Conservation (phyloP, 2,113 vertebrate species). For the Ciconia maguari region DNA sequence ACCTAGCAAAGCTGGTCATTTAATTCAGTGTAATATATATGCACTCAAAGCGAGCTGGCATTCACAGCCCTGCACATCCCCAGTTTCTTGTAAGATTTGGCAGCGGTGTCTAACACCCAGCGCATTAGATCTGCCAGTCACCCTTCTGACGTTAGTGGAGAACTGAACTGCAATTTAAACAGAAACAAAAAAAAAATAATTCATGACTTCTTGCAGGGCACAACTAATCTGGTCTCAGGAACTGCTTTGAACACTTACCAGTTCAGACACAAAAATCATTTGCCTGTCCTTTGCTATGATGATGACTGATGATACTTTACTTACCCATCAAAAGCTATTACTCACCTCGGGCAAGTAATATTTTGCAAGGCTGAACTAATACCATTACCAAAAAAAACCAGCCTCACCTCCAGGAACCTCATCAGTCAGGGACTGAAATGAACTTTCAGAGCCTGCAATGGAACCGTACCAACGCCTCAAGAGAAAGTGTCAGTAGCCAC, state of each 20-base stretch:
- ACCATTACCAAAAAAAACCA: not conserved
- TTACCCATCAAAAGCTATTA: not conserved
- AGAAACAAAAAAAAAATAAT: not conserved
- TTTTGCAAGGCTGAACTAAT: slow-evolving; percentile 31
- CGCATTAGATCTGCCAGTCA: not conserved
- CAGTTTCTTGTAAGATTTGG: not conserved
- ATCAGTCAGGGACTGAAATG: slow-evolving; percentile 3
- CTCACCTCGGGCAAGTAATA: not conserved
- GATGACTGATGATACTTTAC: not conserved
- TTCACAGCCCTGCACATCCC: not conserved
- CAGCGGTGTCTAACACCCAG: not conserved
- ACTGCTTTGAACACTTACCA: not conserved
- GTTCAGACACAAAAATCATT: not conserved
- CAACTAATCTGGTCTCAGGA: not conserved
- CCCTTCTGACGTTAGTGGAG: not conserved
- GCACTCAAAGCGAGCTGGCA: not conserved
- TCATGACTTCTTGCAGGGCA: not conserved
- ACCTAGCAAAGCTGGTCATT: not conserved
- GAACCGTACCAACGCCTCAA: not conserved
- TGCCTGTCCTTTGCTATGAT: not conserved
- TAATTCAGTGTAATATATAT: not conserved
- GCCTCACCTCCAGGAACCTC: slow-evolving; percentile 15
- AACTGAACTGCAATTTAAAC: not conserved
- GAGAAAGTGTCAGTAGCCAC: not conserved
- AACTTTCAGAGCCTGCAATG: not conserved